These are phyloP conservation scores for Seira sanloemensis DNA, from an alignment of 2,888 invertebrate species.

Conservation along the genomic window DNA sequence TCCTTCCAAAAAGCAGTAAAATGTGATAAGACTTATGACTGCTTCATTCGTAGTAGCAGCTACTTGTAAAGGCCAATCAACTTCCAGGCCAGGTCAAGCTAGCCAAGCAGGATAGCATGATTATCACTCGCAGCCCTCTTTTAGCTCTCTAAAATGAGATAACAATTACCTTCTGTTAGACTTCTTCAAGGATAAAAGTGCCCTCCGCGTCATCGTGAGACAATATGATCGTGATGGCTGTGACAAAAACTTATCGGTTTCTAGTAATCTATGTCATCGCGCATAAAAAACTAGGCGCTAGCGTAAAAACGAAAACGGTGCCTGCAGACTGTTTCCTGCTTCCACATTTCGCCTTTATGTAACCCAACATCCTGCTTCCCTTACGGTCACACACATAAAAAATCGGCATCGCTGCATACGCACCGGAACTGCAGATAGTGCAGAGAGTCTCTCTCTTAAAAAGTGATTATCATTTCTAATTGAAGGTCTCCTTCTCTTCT, in stretches of 20 bases:
- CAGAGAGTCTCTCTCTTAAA: neutral
- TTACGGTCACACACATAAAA: neutral
- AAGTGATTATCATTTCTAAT: neutral
- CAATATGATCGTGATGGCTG: neutral
- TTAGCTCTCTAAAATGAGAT: neutral
- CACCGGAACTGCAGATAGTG: neutral
- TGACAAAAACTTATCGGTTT: neutral
- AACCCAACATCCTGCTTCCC: neutral
- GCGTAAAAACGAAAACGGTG: no score
- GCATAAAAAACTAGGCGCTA: neutral
- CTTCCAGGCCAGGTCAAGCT: neutral
- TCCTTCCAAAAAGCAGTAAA: neutral
- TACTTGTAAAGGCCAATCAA: neutral
- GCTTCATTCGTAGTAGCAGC: neutral
- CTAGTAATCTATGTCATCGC: neutral
- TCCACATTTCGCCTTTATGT: neutral
- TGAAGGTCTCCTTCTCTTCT: neutral
- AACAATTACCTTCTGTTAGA: neutral
- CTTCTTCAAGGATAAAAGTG: neutral
- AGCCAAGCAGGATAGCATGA: neutral
- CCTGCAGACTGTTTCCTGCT: neutral
- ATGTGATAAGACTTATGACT: neutral
- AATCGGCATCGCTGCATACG: neutral
- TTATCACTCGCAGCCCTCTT: neutral
- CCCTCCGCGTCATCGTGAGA: neutral